phyloP scores from a whole-genome alignment of 2,888 invertebrate genomes.

The Brachypalpus laphriformis region DNA sequence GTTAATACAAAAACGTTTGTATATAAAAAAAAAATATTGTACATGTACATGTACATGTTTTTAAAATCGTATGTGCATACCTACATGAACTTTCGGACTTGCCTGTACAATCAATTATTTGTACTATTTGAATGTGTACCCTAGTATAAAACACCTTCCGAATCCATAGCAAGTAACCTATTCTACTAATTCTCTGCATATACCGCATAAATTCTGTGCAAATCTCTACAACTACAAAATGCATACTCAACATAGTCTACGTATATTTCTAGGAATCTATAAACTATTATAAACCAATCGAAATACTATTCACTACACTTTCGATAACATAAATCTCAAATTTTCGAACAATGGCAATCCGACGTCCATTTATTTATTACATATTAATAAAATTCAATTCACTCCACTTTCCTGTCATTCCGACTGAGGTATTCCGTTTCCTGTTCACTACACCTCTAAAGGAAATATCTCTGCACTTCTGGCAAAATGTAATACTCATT shows the following conservation, averaged over 20 bases:
- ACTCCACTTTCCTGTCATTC: neutral
- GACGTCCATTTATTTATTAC: conserved; percentile 16
- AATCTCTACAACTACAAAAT: neutral
- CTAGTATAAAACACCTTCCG: too few relatives aligned
- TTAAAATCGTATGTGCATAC: too few relatives aligned
- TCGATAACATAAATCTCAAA: neutral
- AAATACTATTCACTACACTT: neutral
- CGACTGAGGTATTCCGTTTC: too few relatives aligned
- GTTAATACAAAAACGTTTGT: too few relatives aligned
- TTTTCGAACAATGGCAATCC: conserved; percentile 14
- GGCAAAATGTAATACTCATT: neutral
- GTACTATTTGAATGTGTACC: too few relatives aligned
- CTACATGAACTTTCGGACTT: too few relatives aligned
- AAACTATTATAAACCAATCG: neutral
- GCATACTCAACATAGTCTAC: neutral
- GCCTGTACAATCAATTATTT: too few relatives aligned
- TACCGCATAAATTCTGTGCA: neutral
- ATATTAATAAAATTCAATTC: neutral
- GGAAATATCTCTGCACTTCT: neutral
- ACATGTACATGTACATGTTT: too few relatives aligned
- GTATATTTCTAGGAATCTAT: neutral
- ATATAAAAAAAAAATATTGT: too few relatives aligned
- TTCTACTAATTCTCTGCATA: neutral
- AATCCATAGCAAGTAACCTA: too few relatives aligned
- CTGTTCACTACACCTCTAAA: neutral